Percentiles rank a stretch among this genome's conserved stretches.
Evolutionary conservation across 2,888 invertebrate genomes (phyloP).

Genomic region (Pyrrhia umbra): DNA sequence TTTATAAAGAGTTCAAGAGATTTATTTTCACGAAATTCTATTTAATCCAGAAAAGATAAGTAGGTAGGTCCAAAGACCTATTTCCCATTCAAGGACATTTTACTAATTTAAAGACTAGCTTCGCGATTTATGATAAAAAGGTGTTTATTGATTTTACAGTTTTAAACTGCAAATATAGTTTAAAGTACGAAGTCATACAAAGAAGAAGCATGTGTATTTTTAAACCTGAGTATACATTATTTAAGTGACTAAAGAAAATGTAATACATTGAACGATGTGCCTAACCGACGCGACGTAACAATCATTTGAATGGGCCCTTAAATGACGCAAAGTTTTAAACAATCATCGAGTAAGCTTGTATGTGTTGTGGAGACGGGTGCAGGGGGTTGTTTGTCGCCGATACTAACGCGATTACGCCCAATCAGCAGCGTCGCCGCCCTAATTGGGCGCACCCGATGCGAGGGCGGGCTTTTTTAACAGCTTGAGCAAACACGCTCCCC

Average conservation of each 20-base stretch:
- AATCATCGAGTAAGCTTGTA: constrained; percentile 33
- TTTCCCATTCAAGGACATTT: too few species aligned
- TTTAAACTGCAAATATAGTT: too few species aligned
- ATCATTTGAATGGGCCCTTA: constrained; percentile 39
- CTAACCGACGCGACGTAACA: constrained; percentile 14
- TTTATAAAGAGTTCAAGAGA: too few species aligned
- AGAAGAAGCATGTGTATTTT: too few species aligned
- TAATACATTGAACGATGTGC: not conserved
- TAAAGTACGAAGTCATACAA: too few species aligned
- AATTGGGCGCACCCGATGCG: constrained; percentile 86
- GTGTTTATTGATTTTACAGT: too few species aligned
- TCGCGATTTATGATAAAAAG: too few species aligned
- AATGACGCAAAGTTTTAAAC: constrained; percentile 47
- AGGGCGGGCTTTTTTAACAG: constrained; percentile 89
- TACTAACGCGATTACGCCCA: constrained; percentile 89
- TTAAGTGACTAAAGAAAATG: not conserved
- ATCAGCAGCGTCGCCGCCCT: constrained; percentile 88
- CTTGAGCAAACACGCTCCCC: constrained; percentile 81
- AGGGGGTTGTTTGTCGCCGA: constrained; percentile 81
- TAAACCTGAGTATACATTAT: too few species aligned
- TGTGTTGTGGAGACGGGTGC: constrained; percentile 64
- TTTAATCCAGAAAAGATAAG: too few species aligned
- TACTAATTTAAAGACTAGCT: too few species aligned
- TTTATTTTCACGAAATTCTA: too few species aligned
- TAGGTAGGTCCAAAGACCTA: too few species aligned